Conservation (phyloP, 1,140 invertebrate genomes). For the Phenacoccus solenopsis region DNA sequence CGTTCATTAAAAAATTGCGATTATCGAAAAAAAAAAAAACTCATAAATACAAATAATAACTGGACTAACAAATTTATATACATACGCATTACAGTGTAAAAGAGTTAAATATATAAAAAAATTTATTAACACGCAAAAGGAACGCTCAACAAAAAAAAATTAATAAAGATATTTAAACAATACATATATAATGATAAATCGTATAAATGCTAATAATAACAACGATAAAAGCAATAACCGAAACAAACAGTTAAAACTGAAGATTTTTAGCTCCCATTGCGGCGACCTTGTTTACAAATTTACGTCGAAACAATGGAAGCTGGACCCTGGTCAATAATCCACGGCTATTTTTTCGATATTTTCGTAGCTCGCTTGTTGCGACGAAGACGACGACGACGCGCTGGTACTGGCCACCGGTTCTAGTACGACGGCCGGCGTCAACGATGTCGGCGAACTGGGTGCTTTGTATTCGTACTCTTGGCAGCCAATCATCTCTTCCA, state of each 20-base stretch:
- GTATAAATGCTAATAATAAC: not conserved
- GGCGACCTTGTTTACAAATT: no score
- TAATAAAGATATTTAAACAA: not conserved
- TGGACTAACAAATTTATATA: constrained; percentile 3
- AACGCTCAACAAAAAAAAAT: constrained; percentile 2
- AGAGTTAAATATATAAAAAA: constrained; percentile 4
- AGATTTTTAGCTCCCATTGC: no score
- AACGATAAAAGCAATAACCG: not conserved
- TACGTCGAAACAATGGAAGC: not conserved
- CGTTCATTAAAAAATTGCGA: not conserved
- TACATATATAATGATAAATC: not conserved
- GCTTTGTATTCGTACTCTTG: not conserved
- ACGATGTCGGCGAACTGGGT: not conserved
- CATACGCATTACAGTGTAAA: not conserved
- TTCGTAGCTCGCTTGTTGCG: not conserved
- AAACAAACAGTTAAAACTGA: not conserved
- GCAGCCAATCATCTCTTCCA: constrained; percentile 40
- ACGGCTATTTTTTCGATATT: not conserved
- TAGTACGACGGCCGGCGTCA: not conserved
- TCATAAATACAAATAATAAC: not conserved
- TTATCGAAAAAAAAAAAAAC: not conserved
- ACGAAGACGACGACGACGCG: not conserved
- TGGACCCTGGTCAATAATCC: constrained; percentile 8
- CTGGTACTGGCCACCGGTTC: not conserved
- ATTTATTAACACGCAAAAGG: constrained; percentile 2